phyloP scores from a whole-genome alignment of 2,113 vertebrate genomes.

The Aleadryas rufinucha region DNA sequence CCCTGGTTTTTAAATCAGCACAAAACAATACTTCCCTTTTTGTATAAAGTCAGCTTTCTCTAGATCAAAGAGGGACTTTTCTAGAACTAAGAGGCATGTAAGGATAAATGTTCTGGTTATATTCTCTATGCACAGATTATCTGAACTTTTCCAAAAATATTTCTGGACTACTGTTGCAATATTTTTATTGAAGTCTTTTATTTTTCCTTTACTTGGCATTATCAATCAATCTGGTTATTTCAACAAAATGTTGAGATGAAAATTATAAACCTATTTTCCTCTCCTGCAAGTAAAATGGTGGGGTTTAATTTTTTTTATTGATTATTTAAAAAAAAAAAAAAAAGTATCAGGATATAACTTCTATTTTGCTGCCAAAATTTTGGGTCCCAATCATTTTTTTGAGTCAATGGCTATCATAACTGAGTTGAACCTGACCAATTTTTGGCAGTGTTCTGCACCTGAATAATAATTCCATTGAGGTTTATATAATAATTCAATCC shows the following conservation, averaged over 20 bases:
- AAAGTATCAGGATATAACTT: neutral
- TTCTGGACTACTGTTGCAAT: neutral
- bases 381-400: neutral
- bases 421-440: neutral
- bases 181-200: neutral
- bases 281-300: neutral
- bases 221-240: neutral
- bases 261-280: neutral
- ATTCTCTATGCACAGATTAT: neutral
- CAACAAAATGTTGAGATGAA: neutral
- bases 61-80: neutral
- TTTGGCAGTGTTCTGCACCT: neutral
- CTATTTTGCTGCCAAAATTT: neutral
- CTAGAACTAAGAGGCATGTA: neutral
- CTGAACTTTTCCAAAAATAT: neutral
- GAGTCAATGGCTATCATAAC: neutral
- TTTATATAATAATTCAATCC: neutral
- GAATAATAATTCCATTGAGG: neutral
- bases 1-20: neutral
- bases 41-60: neutral
- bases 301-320: rapidly evolving
- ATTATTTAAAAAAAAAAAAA: neutral
- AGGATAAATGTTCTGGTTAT: neutral
- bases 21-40: neutral
- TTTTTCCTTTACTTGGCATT: neutral